Conservation (phyloP, 1,140 invertebrate genomes). For the Bombus breviceps region DNA sequence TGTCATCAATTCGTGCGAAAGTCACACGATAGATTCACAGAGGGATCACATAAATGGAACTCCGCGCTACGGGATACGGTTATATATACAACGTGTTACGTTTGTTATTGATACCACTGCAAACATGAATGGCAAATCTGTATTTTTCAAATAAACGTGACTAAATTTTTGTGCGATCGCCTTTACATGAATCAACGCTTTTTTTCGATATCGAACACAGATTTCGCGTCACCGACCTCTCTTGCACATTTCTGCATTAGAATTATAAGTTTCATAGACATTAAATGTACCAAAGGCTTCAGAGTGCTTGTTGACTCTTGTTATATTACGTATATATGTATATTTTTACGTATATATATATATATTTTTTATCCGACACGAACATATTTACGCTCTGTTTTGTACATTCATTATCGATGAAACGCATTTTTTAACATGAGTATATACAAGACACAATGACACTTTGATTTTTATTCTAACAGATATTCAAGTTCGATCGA, state of each 20-base stretch:
- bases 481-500: neutral
- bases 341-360: neutral
- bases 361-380: neutral
- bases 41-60: constrained; percentile 35
- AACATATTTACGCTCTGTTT: constrained; percentile 12
- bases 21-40: neutral
- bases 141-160: constrained; percentile 33
- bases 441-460: neutral
- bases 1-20: neutral
- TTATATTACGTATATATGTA: neutral
- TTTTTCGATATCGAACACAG: constrained; percentile 12
- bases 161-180: constrained; percentile 29
- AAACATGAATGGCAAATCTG: constrained; percentile 32
- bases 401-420: neutral
- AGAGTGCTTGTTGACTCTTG: constrained; percentile 15
- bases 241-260: constrained; percentile 26
- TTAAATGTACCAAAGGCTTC: constrained; percentile 16
- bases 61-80: constrained; percentile 19
- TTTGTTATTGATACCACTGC: constrained; percentile 35
- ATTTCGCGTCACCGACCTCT: constrained; percentile 1
- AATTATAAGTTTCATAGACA: neutral
- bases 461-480: neutral
- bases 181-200: constrained; percentile 36
- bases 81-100: constrained; percentile 28
- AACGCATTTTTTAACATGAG: neutral